These are phyloP conservation scores for Dendrocincla tyrannina DNA, from an alignment of 2,797 vertebrate species.

Conservation along the genomic window DNA sequence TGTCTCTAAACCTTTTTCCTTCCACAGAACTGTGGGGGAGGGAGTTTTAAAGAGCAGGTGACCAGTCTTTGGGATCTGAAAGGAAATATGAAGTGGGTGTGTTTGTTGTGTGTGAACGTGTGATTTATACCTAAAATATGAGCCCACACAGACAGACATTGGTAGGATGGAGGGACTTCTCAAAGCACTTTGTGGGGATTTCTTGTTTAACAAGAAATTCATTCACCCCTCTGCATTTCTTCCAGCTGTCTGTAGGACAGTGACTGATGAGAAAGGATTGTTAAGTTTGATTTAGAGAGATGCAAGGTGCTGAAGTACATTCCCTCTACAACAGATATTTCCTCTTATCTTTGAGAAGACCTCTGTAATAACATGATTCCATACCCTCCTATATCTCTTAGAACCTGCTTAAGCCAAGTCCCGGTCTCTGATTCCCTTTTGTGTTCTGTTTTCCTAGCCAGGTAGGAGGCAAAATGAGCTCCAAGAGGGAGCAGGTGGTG, in stretches of 20 bases:
- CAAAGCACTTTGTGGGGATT: background rate
- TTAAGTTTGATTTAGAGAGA: constrained; percentile 65
- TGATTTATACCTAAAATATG: background rate
- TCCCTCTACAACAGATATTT: constrained; percentile 24
- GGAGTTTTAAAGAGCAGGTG: constrained; percentile 40
- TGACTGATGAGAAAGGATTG: constrained; percentile 56
- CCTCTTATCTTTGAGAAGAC: constrained; percentile 29
- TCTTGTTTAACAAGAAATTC: constrained; percentile 39
- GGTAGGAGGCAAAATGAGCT: constrained; percentile 6
- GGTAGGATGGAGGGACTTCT: constrained; percentile 1
- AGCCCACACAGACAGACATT: background rate
- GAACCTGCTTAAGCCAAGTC: background rate
- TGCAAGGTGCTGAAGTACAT: constrained; percentile 28
- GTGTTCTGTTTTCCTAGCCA: constrained; percentile 3
- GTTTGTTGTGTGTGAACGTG: background rate
- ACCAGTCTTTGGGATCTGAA: background rate
- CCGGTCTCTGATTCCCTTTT: constrained; percentile 10
- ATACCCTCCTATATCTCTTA: background rate
- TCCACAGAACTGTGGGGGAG: background rate
- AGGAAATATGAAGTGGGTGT: constrained; percentile 41
- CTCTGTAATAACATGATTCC: background rate
- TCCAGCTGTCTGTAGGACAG: background rate
- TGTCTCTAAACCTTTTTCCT: background rate
- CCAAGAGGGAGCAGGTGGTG: constrained; percentile 58
- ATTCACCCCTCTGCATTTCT: constrained; percentile 48